A percentile compares a stretch with the other conserved stretches of the same genome.
phyloP scores from a whole-genome alignment of 1,140 invertebrate species.

The Rhopalosiphum maidis region DNA sequence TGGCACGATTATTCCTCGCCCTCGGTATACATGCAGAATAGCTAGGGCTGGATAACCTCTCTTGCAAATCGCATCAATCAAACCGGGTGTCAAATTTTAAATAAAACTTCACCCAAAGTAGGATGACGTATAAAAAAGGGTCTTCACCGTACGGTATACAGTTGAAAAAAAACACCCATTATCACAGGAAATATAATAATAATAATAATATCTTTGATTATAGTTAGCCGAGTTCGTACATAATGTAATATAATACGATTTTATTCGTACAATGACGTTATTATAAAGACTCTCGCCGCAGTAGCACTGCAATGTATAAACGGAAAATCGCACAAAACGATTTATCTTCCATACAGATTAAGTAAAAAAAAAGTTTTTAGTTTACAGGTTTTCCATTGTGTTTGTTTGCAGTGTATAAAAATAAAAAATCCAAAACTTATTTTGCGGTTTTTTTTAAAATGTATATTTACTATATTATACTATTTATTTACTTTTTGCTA shows the following conservation, averaged over 20 bases:
- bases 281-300: not conserved
- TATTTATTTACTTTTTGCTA: not conserved
- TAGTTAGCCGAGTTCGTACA: not conserved
- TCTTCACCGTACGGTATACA: not conserved
- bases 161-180: not conserved
- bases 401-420: not conserved
- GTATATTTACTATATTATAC: no score
- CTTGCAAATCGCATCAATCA: constrained; percentile 24
- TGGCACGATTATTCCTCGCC: not conserved
- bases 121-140: not conserved
- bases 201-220: not conserved
- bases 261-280: not conserved
- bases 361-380: not conserved
- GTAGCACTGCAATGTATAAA: no score
- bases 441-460: no score
- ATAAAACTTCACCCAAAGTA: not conserved
- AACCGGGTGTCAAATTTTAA: constrained; percentile 3
- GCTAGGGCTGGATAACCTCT: not conserved
- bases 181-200: not conserved
- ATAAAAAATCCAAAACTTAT: not conserved
- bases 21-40: not conserved
- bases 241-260: not conserved
- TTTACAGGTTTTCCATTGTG: not conserved
- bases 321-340: not conserved
- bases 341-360: not conserved